Conservation (phyloP, 2,797 vertebrate genomes). For the Sarcoramphus papa region DNA sequence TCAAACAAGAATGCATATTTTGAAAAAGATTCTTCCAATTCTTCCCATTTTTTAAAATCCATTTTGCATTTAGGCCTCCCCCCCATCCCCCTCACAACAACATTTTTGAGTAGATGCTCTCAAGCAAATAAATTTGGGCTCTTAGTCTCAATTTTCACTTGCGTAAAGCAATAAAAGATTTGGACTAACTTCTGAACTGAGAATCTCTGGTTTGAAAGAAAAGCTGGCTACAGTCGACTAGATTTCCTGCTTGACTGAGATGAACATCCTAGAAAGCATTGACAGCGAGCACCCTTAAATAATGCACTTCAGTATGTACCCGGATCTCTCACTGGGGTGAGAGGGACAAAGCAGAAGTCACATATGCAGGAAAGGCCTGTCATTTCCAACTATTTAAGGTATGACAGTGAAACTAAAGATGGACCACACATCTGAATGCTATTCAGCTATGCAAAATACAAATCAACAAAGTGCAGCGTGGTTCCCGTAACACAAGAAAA, state of each 20-base stretch:
- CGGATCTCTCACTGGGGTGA: not conserved
- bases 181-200: not conserved
- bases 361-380: not conserved
- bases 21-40: not conserved
- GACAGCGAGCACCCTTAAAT: not conserved
- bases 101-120: not conserved
- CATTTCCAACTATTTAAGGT: not conserved
- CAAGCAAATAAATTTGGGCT: not conserved
- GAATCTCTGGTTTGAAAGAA: not conserved
- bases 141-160: not conserved
- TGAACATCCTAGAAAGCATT: not conserved
- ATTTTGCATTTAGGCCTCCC: not conserved
- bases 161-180: not conserved
- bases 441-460: not conserved
- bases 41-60: not conserved
- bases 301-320: not conserved
- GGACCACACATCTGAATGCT: not conserved
- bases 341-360: not conserved
- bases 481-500: not conserved
- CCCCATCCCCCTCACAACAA: fast-evolving
- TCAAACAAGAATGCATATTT: not conserved
- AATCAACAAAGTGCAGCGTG: not conserved
- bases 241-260: not conserved
- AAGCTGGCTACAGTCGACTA: not conserved
- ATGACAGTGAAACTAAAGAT: not conserved